Evolutionary conservation across 2,888 invertebrate species (phyloP).

Genomic region (Pseudococcus longispinus): DNA sequence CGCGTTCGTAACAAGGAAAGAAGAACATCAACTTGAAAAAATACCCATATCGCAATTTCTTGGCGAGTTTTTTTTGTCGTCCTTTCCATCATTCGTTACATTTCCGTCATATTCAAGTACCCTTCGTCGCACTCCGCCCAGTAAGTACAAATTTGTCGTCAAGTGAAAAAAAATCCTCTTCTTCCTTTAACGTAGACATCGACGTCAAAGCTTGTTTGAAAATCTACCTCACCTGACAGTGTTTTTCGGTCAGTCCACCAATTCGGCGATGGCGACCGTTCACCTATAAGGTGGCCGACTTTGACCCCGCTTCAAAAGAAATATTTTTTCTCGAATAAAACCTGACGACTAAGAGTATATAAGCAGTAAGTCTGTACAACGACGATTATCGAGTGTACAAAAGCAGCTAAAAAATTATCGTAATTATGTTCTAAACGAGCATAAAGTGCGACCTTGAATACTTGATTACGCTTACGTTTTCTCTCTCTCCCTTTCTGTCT

Average conservation of each 20-base stretch:
- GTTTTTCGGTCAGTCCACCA: conserved; percentile 5
- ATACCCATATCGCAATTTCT: not conserved
- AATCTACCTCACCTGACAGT: not conserved
- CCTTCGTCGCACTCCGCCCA: not conserved
- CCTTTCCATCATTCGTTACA: not conserved
- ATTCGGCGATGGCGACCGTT: not conserved
- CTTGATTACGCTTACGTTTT: conserved; percentile 37
- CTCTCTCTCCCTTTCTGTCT: not conserved
- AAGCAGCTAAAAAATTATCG: conserved; percentile 41
- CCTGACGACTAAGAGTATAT: not conserved
- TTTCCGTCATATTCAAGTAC: not conserved
- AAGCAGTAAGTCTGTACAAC: not conserved
- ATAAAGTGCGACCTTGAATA: conserved; percentile 41
- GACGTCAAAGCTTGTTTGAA: not conserved
- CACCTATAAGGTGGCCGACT: conserved; percentile 10
- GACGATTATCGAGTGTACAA: conserved; percentile 20
- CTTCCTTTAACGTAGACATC: not conserved
- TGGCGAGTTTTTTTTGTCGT: not conserved
- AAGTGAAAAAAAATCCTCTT: not conserved
- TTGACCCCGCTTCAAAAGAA: conserved; percentile 7
- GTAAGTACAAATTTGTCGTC: not conserved
- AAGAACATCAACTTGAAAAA: not conserved
- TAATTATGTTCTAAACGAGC: conserved; percentile 43
- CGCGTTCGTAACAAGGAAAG: not conserved
- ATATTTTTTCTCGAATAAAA: not conserved